These are phyloP conservation scores for Mormyrops boulengeri DNA, from an alignment of 2,797 vertebrate species.

Conservation along the genomic window DNA sequence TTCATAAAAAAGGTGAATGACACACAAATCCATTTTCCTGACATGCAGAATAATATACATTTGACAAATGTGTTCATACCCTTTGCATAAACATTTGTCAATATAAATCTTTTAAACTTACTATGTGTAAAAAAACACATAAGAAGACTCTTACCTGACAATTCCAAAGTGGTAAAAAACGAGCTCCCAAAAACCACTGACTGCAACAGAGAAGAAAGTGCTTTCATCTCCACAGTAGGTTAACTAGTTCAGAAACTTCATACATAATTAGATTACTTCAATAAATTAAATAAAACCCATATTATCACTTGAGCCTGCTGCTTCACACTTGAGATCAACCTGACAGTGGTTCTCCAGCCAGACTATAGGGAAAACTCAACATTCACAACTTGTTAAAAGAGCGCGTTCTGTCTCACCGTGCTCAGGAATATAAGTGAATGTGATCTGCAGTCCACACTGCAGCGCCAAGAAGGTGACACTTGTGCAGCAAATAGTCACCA, in stretches of 20 bases:
- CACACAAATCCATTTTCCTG: not conserved
- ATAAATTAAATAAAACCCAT: not conserved
- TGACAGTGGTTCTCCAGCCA: not conserved
- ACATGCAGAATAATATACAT: not conserved
- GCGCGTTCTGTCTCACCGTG: slow-evolving; percentile 45
- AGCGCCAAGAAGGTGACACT: slow-evolving; percentile 56
- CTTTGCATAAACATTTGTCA: not conserved
- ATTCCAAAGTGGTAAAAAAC: slow-evolving; percentile 63
- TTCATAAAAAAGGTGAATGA: not conserved
- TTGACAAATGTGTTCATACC: not conserved
- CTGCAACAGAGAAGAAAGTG: slow-evolving; percentile 39
- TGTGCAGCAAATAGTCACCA: slow-evolving; percentile 50
- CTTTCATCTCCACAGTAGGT: not conserved
- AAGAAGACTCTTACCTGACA: slow-evolving; percentile 51
- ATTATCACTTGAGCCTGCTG: not conserved
- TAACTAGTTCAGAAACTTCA: not conserved
- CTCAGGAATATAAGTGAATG: slow-evolving; percentile 55
- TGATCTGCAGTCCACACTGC: slow-evolving; percentile 65
- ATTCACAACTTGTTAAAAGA: not conserved
- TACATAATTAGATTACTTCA: not conserved
- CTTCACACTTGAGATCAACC: not conserved
- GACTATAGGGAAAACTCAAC: too few species aligned
- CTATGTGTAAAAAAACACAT: not conserved
- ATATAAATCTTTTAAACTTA: not conserved
- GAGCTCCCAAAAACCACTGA: slow-evolving; percentile 54